These are phyloP conservation scores for Microtus montanus DNA, from an alignment of 2,113 vertebrate genomes.

Conservation along the genomic window DNA sequence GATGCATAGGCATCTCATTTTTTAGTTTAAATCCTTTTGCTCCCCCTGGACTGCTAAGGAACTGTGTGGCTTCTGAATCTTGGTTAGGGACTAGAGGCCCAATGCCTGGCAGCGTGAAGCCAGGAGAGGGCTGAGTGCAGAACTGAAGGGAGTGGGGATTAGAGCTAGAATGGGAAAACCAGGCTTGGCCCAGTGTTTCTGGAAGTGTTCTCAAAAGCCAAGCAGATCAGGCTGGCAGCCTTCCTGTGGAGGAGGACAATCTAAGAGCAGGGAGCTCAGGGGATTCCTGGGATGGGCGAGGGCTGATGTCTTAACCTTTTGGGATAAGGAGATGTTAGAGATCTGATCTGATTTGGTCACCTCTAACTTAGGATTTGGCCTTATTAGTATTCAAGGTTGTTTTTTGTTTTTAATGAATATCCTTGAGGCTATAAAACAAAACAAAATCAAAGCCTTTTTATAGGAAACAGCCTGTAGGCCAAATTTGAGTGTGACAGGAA, in stretches of 20 bases:
- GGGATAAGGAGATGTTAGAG: background rate
- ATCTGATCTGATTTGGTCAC: background rate
- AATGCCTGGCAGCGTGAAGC: background rate
- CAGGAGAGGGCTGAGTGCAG: background rate
- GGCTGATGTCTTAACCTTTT: background rate
- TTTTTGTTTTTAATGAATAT: conserved; percentile 27
- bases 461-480: background rate
- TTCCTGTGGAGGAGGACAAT: background rate
- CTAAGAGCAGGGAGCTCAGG: background rate
- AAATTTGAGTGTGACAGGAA: background rate
- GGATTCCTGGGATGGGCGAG: background rate
- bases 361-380: background rate
- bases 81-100: background rate
- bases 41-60: background rate
- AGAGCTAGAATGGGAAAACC: background rate
- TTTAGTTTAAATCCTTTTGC: background rate
- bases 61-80: background rate
- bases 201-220: background rate
- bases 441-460: background rate
- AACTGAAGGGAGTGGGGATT: background rate
- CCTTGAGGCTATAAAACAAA: conserved; percentile 10
- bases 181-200: background rate
- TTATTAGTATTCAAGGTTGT: background rate
- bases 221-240: background rate
- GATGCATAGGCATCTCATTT: background rate